Percentiles rank a stretch among this genome's conserved stretches.
phyloP scores from a whole-genome alignment of 1,140 invertebrate species.

The Drosophila sp. region DNA sequence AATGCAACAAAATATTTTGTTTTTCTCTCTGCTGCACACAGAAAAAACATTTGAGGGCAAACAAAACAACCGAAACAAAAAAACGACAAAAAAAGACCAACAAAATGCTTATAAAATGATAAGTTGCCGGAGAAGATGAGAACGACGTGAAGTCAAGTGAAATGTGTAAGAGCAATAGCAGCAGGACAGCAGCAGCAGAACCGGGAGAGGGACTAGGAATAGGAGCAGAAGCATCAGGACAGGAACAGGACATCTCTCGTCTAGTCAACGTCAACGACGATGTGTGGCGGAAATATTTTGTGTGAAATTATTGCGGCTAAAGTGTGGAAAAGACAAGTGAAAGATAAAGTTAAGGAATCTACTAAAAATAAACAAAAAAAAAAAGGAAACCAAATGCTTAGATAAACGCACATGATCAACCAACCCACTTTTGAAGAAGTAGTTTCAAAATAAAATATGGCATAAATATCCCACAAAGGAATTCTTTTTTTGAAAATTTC shows the following conservation, averaged over 20 bases:
- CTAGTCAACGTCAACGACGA: conserved; percentile 61
- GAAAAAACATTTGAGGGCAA: conserved; percentile 43
- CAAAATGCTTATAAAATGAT: conserved; percentile 76
- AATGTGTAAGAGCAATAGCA: conserved; percentile 53
- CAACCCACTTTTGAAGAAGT: background rate
- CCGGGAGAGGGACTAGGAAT: background rate
- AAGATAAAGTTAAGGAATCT: background rate
- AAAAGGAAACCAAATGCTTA: background rate
- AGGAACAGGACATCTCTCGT: conserved; percentile 35
- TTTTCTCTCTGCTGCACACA: conserved; percentile 53
- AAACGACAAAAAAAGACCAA: conserved; percentile 36
- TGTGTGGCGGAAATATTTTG: conserved; percentile 75
- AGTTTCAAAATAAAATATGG: no score
- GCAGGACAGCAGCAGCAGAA: background rate
- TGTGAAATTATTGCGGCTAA: conserved; percentile 65
- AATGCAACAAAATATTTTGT: conserved; percentile 78
- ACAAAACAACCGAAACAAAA: conserved; percentile 20
- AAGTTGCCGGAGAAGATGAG: conserved; percentile 61
- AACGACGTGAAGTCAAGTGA: conserved; percentile 70
- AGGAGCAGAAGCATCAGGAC: conserved; percentile 7
- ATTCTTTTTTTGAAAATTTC: no score
- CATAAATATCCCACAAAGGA: no score
- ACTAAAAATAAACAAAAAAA: background rate
- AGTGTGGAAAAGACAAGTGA: conserved; percentile 24
- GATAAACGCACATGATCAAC: background rate